Conservation (phyloP, 2,113 vertebrate species). For the Mastomys coucha region DNA sequence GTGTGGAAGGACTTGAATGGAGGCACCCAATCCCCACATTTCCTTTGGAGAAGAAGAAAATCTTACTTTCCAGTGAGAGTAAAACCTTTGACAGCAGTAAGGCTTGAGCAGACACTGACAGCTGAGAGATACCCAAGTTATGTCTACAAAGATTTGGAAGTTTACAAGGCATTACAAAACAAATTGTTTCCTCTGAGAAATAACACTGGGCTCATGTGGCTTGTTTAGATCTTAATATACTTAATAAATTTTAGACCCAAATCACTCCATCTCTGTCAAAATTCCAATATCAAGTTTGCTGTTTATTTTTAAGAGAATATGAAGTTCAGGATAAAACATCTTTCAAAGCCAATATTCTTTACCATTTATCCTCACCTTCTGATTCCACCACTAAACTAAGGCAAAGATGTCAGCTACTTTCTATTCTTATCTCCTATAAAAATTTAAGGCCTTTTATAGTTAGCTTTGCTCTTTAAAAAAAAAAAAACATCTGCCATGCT, state of each 20-base stretch:
- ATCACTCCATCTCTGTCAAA: slow-evolving; percentile 62
- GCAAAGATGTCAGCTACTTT: slow-evolving; percentile 61
- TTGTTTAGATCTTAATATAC: slow-evolving; percentile 51
- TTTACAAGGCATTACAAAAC: not conserved
- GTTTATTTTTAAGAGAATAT: slow-evolving; percentile 66
- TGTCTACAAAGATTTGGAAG: not conserved
- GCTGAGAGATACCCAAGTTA: too few species aligned
- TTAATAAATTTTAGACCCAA: slow-evolving; percentile 47
- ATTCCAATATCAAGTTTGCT: slow-evolving; percentile 62
- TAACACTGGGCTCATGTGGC: not conserved
- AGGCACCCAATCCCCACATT: rapidly evolving
- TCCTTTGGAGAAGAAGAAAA: not conserved
- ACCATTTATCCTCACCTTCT: slow-evolving; percentile 66
- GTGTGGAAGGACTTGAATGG: not conserved
- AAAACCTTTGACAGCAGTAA: not conserved
- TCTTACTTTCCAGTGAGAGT: not conserved
- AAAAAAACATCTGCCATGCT: slow-evolving; percentile 70
- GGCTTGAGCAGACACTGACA: not conserved
- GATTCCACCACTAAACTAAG: slow-evolving; percentile 64
- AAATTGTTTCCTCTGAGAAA: not conserved
- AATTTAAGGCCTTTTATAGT: slow-evolving; percentile 58
- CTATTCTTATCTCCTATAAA: slow-evolving; percentile 72
- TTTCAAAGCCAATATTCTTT: slow-evolving; percentile 66
- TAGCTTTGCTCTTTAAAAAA: slow-evolving; percentile 73
- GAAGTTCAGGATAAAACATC: slow-evolving; percentile 65